phyloP scores from a whole-genome alignment of 2,113 vertebrate species.

The Pampusana beccarii region DNA sequence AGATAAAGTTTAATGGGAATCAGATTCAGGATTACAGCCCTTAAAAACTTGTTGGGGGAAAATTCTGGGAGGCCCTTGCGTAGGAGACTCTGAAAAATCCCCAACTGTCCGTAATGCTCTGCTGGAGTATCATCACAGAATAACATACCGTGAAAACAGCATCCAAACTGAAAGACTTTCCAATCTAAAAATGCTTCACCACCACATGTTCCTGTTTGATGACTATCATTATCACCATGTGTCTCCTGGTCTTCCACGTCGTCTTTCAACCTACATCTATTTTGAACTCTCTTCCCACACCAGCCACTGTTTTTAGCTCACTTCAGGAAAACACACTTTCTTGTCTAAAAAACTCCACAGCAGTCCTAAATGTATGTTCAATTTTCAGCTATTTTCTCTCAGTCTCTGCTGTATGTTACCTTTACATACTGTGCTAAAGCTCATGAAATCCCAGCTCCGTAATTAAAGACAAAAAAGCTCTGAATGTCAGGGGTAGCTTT shows the following conservation, averaged over 20 bases:
- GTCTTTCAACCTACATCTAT: constrained; percentile 14
- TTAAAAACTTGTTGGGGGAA: background rate
- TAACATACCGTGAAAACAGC: background rate
- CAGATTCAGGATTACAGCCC: background rate
- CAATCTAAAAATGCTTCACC: constrained; percentile 7
- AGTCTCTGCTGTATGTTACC: background rate
- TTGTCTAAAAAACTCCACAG: background rate
- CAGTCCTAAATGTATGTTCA: background rate
- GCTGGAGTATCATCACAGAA: background rate
- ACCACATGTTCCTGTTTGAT: background rate
- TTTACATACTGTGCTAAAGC: background rate
- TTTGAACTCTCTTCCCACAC: constrained; percentile 44
- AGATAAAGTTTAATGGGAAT: background rate
- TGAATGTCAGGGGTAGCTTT: background rate
- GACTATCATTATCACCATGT: background rate
- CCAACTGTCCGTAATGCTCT: background rate
- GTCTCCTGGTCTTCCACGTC: constrained; percentile 8
- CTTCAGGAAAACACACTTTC: constrained; percentile 1
- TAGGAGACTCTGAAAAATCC: background rate
- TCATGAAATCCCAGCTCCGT: background rate
- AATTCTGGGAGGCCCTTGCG: background rate
- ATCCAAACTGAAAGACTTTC: background rate
- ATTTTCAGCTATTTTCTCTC: constrained; percentile 25
- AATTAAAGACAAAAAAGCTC: background rate
- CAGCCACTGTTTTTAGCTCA: constrained; percentile 43